phyloP scores from a whole-genome alignment of 2,888 invertebrate species.

The Sepiola atlantica region DNA sequence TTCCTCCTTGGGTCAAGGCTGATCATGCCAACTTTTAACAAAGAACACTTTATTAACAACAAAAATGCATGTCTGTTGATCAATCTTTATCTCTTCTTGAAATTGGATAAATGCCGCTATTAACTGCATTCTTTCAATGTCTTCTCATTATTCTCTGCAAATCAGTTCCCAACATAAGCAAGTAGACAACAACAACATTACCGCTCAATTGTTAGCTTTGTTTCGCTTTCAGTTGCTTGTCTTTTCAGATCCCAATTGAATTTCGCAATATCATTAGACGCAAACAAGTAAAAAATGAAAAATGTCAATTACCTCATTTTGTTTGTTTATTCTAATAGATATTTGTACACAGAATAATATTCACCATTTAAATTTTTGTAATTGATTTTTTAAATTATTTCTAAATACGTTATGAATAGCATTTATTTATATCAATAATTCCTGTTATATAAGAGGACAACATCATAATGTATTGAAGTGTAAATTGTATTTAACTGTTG shows the following conservation, averaged over 20 bases:
- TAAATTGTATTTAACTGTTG: too few relatives aligned
- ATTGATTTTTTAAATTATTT: neutral
- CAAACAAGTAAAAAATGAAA: neutral
- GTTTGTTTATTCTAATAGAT: neutral
- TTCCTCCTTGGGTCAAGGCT: neutral
- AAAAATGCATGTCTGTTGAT: conserved; percentile 22
- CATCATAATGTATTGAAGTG: too few relatives aligned
- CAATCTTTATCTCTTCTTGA: neutral
- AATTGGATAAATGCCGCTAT: conserved; percentile 21
- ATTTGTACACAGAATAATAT: neutral
- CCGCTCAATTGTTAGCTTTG: neutral
- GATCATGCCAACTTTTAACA: neutral
- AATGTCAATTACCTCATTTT: neutral
- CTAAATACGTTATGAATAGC: too few relatives aligned
- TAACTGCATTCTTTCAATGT: conserved; percentile 5
- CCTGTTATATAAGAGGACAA: too few relatives aligned
- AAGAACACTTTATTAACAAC: conserved; percentile 32
- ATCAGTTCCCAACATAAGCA: neutral
- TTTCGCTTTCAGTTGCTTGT: neutral
- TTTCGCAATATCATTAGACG: neutral
- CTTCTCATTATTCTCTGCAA: conserved; percentile 13
- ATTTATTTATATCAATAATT: too few relatives aligned
- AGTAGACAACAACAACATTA: conserved; percentile 43
- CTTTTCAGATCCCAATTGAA: neutral
- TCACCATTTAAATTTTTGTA: neutral